Conservation (phyloP, 1,140 invertebrate genomes). For the Pararge aegeria region DNA sequence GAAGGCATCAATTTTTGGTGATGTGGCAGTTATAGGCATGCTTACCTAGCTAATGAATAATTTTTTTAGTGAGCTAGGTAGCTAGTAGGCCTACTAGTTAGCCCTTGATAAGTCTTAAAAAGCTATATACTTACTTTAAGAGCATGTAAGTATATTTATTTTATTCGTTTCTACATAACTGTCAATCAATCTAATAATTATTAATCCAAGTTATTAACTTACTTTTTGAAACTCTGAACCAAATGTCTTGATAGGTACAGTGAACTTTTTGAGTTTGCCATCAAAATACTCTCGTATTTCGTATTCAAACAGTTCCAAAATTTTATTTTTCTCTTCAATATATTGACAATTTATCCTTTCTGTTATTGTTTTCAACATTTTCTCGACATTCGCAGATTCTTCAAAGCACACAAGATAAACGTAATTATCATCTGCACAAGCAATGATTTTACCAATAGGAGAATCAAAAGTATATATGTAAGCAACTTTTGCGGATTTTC, state of each 20-base stretch:
- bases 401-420: conserved; percentile 53
- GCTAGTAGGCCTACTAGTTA: too few species aligned
- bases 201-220: too few species aligned
- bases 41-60: too few species aligned
- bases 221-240: conserved; percentile 71
- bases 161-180: too few species aligned
- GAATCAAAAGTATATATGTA: conserved; percentile 38
- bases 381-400: conserved; percentile 59
- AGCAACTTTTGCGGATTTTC: conserved; percentile 24
- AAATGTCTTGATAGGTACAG: conserved; percentile 50
- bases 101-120: too few species aligned
- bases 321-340: conserved; percentile 43
- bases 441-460: conserved; percentile 50
- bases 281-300: conserved; percentile 56
- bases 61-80: too few species aligned
- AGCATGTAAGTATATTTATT: too few species aligned
- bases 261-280: conserved; percentile 53
- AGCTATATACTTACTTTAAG: too few species aligned
- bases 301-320: conserved; percentile 44
- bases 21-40: too few species aligned
- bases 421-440: conserved; percentile 51
- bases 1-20: too few species aligned
- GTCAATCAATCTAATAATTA: too few species aligned
- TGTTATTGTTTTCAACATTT: conserved; percentile 40
- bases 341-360: conserved; percentile 48